Percentiles rank a stretch among this genome's conserved stretches.
Evolutionary conservation across 2,797 vertebrate genomes (phyloP).

Genomic region (Moxostoma hubbsi): DNA sequence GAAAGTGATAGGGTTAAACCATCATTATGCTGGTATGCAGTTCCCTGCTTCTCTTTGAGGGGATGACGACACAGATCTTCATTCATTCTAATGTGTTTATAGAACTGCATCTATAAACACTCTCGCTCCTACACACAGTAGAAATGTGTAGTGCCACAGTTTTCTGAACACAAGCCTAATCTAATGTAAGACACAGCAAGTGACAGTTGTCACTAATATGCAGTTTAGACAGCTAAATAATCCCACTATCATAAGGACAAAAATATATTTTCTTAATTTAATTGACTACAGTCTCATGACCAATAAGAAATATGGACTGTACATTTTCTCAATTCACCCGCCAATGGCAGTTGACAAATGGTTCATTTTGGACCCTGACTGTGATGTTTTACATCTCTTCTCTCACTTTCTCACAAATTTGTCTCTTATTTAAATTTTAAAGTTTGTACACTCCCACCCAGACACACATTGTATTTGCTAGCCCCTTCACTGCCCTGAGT

Average conservation of each 20-base stretch:
- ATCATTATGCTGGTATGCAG: conserved; percentile 17
- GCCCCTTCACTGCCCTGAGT: conserved; percentile 41
- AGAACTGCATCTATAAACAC: conserved; percentile 59
- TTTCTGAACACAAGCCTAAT: conserved; percentile 30
- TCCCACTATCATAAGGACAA: too few relatives aligned
- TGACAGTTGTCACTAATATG: too few relatives aligned
- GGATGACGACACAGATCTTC: background rate
- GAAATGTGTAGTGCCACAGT: background rate
- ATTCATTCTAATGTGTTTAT: conserved; percentile 28
- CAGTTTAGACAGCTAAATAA: too few relatives aligned
- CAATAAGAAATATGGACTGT: too few relatives aligned
- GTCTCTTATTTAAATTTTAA: conserved; percentile 16
- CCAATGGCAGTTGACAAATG: too few relatives aligned
- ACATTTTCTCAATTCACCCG: too few relatives aligned
- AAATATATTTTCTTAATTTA: too few relatives aligned
- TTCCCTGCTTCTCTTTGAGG: background rate
- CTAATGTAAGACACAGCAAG: too few relatives aligned
- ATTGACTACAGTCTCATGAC: too few relatives aligned
- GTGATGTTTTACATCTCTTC: background rate
- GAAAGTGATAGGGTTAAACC: conserved; percentile 42
- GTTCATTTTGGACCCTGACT: background rate
- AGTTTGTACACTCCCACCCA: background rate
- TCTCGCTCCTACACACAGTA: conserved; percentile 54
- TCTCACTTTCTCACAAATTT: conserved; percentile 1
- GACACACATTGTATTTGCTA: conserved; percentile 35